These are phyloP conservation scores for Chrysolina oricalcia DNA, from an alignment of 2,888 invertebrate genomes.

Conservation along the genomic window DNA sequence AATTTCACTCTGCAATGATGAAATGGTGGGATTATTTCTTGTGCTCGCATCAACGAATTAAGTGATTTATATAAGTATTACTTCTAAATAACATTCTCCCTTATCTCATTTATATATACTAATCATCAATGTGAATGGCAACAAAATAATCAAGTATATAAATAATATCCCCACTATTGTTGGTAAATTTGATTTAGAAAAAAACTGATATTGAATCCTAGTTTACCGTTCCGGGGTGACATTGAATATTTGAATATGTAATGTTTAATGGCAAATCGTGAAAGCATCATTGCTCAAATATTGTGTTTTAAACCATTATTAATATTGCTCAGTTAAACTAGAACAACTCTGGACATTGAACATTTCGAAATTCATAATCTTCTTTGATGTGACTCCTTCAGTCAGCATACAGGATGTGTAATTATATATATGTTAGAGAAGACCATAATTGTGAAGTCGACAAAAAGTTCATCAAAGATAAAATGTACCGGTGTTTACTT, in stretches of 20 bases:
- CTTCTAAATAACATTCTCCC: too few species aligned
- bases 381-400: slow-evolving; percentile 6
- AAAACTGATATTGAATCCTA: slow-evolving; percentile 18
- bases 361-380: slow-evolving; percentile 11
- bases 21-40: too few species aligned
- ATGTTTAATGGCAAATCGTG: slow-evolving; percentile 16
- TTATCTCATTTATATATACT: too few species aligned
- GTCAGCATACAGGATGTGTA: slow-evolving; percentile 11
- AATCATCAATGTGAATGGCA: background rate
- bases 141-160: too few species aligned
- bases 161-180: too few species aligned
- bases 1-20: too few species aligned
- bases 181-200: background rate
- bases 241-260: background rate
- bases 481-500: slow-evolving; percentile 16
- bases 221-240: slow-evolving; percentile 5
- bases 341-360: slow-evolving; percentile 14
- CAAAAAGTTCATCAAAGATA: slow-evolving; percentile 5
- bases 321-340: slow-evolving; percentile 11
- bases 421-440: slow-evolving; percentile 4
- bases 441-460: slow-evolving; percentile 6
- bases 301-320: slow-evolving; percentile 6
- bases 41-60: too few species aligned
- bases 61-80: too few species aligned
- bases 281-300: slow-evolving; percentile 5